Evolutionary conservation across 2,113 vertebrate genomes (phyloP).

Genomic region (Oenanthe melanoleuca): DNA sequence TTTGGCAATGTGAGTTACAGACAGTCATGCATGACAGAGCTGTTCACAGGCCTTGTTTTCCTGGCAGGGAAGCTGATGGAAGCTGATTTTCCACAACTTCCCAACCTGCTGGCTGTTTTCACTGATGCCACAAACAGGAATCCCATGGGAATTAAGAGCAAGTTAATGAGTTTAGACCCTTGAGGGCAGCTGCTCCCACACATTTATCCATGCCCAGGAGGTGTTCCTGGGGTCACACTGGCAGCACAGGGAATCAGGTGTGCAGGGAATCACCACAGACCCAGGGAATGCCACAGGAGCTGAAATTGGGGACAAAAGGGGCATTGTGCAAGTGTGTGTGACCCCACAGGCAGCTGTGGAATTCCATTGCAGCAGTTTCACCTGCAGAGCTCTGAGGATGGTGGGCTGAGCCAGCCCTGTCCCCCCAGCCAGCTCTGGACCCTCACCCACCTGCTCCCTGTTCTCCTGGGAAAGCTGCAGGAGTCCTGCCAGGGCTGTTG

Average conservation of each 20-base stretch:
- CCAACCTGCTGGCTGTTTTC: accelerated
- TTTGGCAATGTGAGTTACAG: background rate
- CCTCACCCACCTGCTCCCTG: accelerated
- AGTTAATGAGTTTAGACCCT: background rate
- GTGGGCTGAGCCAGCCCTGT: background rate
- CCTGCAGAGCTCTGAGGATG: background rate
- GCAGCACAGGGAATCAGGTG: background rate
- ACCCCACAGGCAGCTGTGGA: background rate
- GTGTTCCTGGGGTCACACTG: accelerated
- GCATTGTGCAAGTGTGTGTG: background rate
- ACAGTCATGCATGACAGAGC: accelerated
- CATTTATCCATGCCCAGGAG: background rate
- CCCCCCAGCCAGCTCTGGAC: too few species aligned
- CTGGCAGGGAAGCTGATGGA: background rate
- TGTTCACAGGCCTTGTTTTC: background rate
- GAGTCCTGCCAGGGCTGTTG: background rate
- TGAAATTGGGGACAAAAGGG: background rate
- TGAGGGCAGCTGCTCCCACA: background rate
- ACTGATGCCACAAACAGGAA: accelerated
- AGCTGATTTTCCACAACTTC: background rate
- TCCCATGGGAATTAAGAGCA: background rate
- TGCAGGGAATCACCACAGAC: background rate
- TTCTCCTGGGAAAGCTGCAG: background rate
- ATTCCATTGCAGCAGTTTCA: background rate
- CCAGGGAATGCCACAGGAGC: background rate